Conservation (phyloP, 2,888 invertebrate species). For the Stenodera caucasica region DNA sequence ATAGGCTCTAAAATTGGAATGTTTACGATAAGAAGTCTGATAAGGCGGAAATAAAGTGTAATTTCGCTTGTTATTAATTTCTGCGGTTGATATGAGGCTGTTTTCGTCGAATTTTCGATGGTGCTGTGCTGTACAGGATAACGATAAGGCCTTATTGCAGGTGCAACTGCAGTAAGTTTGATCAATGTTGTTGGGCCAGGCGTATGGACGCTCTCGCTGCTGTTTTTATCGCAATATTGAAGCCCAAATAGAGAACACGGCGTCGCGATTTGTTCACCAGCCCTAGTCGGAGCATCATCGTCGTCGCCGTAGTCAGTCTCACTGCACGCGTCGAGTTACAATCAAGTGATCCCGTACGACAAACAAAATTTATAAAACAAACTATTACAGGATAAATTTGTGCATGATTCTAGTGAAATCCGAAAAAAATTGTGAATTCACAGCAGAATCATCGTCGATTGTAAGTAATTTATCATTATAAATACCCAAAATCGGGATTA, state of each 20-base stretch:
- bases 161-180: constrained; percentile 44
- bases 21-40: no score
- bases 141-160: constrained; percentile 31
- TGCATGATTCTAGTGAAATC: no score
- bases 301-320: constrained; percentile 7
- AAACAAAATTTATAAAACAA: no score
- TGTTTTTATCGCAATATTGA: constrained; percentile 54
- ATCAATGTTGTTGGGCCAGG: constrained; percentile 42
- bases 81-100: no score
- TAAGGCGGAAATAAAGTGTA: no score
- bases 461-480: no score
- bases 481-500: background rate
- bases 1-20: no score
- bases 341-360: background rate
- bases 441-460: no score
- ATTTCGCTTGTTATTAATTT: no score
- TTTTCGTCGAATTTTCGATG: no score
- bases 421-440: no score
- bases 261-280: constrained; percentile 9
- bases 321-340: background rate
- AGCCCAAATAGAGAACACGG: constrained; percentile 3
- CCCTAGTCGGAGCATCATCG: background rate
- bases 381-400: background rate
- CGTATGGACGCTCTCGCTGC: constrained; percentile 48
- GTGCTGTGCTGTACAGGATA: constrained; percentile 14